Evolutionary conservation across 2,888 invertebrate species (phyloP), one percentile per base, ranked within the genome.

Genomic region (Julus scanicus): DNA sequence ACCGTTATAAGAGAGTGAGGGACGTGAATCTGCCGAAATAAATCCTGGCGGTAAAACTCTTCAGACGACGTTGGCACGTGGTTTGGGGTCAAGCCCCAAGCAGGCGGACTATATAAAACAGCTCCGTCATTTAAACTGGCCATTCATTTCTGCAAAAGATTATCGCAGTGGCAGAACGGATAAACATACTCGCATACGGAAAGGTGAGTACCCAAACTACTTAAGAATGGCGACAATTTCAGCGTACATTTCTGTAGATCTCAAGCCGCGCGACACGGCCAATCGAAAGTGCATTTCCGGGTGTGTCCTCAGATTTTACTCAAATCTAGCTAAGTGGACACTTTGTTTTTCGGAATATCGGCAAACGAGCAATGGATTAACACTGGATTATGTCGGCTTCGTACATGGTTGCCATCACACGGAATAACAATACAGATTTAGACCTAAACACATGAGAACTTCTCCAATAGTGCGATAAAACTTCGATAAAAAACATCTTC

Each of bases 81-180:
- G 80, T 80, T 80, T 80, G 80, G 80, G 80, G 80, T 80, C 80
- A 80, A 80, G 80, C 80, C 80, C 80, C 29, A 80, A 80, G 80
- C 80, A 80, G 80, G 80, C 80, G 37, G 80, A 29, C 80, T 80
- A 80, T 80, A 80, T 80, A 80, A 80, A 80, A 80, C 80, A 80
- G 80, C 80, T 39, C 80, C 80, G 80, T 80, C 29, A 37, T 80
- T 37, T 80, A 80, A 80, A 29, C 80, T 37, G 80, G 80, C 29
- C 80, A 80, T 37, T 37, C 80, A 37, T 80, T 80, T 11, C 80
- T 39, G 80, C 37, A 80, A 80, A 13, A 80, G 37, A 80, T 15
- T 39, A 80, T 80, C 80, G 80, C 80, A 37, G 37, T 37, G 80
- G 2, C 80, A 15, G 37, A 80, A 80, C 80, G 80, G 80, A 80